phyloP scores from a whole-genome alignment of 2,113 vertebrate genomes.

The Gopherus evgoodei region DNA sequence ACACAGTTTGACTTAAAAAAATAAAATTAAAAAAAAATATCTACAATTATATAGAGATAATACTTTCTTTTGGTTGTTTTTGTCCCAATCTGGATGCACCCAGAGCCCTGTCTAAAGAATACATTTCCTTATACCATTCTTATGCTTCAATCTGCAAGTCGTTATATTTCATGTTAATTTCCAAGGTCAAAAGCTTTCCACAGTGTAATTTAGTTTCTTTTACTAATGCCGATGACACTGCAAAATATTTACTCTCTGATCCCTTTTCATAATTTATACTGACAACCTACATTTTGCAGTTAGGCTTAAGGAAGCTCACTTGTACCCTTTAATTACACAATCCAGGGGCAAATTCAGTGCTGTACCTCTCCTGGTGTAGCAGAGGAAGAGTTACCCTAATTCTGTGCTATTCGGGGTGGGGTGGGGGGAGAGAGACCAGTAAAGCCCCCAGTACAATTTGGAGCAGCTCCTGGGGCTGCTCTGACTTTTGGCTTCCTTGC shows the following conservation, averaged over 20 bases:
- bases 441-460: background rate
- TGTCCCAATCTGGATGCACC: background rate
- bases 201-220: fast-evolving
- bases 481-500: background rate
- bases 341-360: background rate
- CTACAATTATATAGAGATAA: background rate
- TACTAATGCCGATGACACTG: fast-evolving
- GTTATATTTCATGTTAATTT: fast-evolving
- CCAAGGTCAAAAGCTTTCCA: background rate
- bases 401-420: background rate
- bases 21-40: background rate
- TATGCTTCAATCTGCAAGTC: fast-evolving
- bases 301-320: background rate
- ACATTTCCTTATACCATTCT: background rate
- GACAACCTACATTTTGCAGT: background rate
- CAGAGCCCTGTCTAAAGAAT: background rate
- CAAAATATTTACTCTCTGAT: fast-evolving
- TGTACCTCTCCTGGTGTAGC: background rate
- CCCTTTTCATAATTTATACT: fast-evolving
- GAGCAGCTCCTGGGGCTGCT: background rate
- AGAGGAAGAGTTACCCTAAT: background rate
- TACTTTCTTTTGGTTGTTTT: background rate
- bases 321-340: background rate
- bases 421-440: too few species aligned
- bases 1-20: background rate